Evolutionary conservation across 2,888 invertebrate genomes (phyloP), one percentile per base, ranked within the genome.

Genomic region (Cotesia congregata): DNA sequence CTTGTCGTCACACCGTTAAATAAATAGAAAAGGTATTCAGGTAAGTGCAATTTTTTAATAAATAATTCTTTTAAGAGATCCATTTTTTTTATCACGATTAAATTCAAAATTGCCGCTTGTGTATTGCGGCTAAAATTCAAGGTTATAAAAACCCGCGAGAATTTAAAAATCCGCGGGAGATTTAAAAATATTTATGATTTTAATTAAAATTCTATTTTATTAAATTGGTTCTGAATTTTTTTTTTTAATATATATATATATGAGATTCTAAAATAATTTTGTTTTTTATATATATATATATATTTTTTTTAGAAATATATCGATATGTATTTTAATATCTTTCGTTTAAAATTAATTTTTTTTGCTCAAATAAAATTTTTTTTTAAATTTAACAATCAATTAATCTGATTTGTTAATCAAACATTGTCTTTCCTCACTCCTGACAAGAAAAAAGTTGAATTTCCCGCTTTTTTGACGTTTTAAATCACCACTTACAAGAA

Each of bases 291-390:
- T n/a, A 61, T 61, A 60, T 41, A 64, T 72, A 5, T 64, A 40
- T 70, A 59, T 71, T 38, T 61, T 71, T 50, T 50, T 50, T 68
- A 70, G 15, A 67, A 50, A 75, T 77, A 77, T 65, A 61, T 74
- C 72, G 71, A 67, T 72, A 71, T 71, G 74, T 77, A 71, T 67
- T 71, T 77, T 74, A 30, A 30, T 30, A 30, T 30, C 30, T 30
- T 30, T 30, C 3, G 30, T 3, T 75, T 76, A 79, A 77, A 73
- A 77, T 75, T 74, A 50, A 70, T 67, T 67, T 60, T 67, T 9
- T 41, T 20, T 50, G 20, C 15, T 17, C 59, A 50, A 17, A 12
- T 40, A 20, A 40, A 68, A 61, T 41, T 65, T 59, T 6, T 38
- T 12, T 20, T 9, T 9, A 78, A 72, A 72, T 69, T 72, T 72